phyloP scores from a whole-genome alignment of 1,140 invertebrate genomes.

The Pseudomyrmex cubaensis region DNA sequence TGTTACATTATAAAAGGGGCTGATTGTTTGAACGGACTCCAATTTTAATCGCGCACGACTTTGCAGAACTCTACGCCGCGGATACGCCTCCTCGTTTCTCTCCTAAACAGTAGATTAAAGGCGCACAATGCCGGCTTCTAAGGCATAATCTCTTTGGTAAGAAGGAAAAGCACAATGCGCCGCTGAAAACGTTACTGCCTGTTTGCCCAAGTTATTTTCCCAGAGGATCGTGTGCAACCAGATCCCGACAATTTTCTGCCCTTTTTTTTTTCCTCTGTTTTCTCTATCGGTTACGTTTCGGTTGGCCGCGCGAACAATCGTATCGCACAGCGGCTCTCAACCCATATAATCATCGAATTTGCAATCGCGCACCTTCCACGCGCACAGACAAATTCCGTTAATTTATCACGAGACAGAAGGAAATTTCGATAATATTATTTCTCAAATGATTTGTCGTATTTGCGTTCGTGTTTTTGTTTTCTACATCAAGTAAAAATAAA shows the following conservation, averaged over 20 bases:
- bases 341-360: not conserved
- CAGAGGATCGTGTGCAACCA: constrained; percentile 39
- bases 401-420: not conserved
- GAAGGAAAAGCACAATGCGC: constrained; percentile 29
- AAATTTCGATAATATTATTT: not conserved
- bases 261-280: constrained; percentile 10
- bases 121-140: constrained; percentile 12
- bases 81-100: not conserved
- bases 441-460: not conserved
- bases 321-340: constrained; percentile 22
- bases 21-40: constrained; percentile 45
- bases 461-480: not conserved
- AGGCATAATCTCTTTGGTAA: constrained; percentile 35
- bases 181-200: constrained; percentile 40
- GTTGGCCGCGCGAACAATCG: constrained; percentile 52
- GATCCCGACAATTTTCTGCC: constrained; percentile 50
- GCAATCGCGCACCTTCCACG: not conserved
- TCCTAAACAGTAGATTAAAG: constrained; percentile 49
- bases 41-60: constrained; percentile 50
- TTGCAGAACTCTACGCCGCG: constrained; percentile 6
- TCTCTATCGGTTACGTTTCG: constrained; percentile 49
- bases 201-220: constrained; percentile 52
- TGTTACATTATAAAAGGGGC: constrained; percentile 40
- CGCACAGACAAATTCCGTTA: not conserved
- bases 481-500: not conserved